phyloP scores from a whole-genome alignment of 2,797 vertebrate genomes.

The Scyliorhinus canicula region DNA sequence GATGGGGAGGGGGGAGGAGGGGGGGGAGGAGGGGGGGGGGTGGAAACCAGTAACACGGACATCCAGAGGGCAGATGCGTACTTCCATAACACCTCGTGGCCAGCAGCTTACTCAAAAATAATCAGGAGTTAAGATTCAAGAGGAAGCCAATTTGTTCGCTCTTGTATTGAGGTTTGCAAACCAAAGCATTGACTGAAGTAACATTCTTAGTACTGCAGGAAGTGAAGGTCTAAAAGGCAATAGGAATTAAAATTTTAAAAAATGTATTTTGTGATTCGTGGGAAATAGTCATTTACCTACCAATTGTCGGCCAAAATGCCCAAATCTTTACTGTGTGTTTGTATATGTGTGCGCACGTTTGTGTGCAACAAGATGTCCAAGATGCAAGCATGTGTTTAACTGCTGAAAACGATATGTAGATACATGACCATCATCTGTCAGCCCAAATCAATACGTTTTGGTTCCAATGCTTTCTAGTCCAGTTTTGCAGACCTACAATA shows the following conservation, averaged over 20 bases:
- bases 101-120: not conserved
- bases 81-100: not conserved
- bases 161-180: not conserved
- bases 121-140: not conserved
- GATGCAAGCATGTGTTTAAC: not conserved
- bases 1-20: not conserved
- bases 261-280: not conserved
- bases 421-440: not conserved
- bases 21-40: not conserved
- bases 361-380: not conserved
- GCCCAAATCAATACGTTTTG: not conserved
- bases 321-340: not conserved
- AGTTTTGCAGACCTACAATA: not conserved
- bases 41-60: not conserved
- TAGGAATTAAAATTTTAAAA: not conserved
- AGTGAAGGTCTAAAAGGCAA: not conserved
- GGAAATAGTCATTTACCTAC: not conserved
- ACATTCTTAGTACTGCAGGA: not conserved
- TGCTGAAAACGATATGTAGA: not conserved
- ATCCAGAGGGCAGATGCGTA: not conserved
- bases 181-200: not conserved
- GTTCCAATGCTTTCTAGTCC: not conserved
- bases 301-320: not conserved
- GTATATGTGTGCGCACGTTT: no score
- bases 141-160: not conserved